These are phyloP conservation scores for Lerista edwardsae DNA, from an alignment of 2,797 vertebrate species.

Conservation along the genomic window DNA sequence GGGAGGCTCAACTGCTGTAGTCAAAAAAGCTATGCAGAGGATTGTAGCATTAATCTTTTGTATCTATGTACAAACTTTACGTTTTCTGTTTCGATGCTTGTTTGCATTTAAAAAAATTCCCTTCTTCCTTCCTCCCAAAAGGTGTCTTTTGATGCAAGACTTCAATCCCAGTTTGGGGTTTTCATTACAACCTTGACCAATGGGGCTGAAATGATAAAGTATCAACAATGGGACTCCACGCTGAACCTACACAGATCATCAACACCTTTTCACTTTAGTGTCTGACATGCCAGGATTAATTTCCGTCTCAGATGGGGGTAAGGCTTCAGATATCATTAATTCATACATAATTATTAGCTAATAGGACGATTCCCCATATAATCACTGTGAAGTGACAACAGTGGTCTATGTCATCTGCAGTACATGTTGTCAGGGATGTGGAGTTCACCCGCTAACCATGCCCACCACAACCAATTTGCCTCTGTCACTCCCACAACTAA, in stretches of 20 bases:
- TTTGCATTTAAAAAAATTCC: not conserved
- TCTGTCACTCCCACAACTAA: constrained; percentile 16
- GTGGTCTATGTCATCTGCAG: constrained; percentile 20
- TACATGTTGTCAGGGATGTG: constrained; percentile 26
- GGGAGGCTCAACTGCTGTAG: too few species aligned
- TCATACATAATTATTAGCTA: constrained; percentile 51
- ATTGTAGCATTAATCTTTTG: not conserved
- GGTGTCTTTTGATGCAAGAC: not conserved
- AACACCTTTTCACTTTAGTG: constrained; percentile 41
- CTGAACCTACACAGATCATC: constrained; percentile 41
- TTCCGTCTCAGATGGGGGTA: constrained; percentile 42
- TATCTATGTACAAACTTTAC: not conserved
- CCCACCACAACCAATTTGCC: constrained; percentile 33
- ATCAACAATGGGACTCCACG: constrained; percentile 40
- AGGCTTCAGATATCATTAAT: constrained; percentile 40
- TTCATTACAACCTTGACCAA: constrained; percentile 12
- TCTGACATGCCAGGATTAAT: constrained; percentile 37
- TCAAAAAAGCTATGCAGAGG: not conserved
- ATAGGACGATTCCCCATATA: constrained; percentile 30
- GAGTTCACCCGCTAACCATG: constrained; percentile 40
- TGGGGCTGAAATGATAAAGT: constrained; percentile 41
- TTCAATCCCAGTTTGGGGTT: not conserved
- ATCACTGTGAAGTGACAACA: constrained; percentile 41
- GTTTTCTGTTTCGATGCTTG: not conserved
- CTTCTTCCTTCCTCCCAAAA: not conserved